A percentile compares a stretch with the other conserved stretches of the same genome.
Evolutionary conservation across 2,888 invertebrate species (phyloP).

Genomic region (Cryptus armator): DNA sequence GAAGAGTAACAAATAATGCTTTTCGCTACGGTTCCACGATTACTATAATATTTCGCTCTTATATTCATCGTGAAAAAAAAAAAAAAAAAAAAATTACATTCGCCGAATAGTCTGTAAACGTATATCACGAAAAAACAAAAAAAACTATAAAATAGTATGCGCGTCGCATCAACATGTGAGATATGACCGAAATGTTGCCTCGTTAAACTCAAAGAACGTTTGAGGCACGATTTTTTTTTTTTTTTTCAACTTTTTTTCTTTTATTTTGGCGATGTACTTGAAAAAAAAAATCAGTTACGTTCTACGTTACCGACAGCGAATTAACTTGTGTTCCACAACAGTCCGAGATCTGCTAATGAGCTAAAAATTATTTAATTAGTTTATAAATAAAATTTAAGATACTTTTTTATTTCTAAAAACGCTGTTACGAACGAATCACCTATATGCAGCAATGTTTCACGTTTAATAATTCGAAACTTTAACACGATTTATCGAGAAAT

Average conservation of each 20-base stretch:
- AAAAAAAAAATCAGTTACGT: slow-evolving; percentile 29
- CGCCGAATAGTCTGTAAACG: slow-evolving; percentile 41
- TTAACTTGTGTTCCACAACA: slow-evolving; percentile 26
- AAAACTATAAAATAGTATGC: slow-evolving; percentile 16
- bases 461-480: slow-evolving; percentile 19
- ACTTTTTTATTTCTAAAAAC: slow-evolving; percentile 6
- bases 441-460: slow-evolving; percentile 19
- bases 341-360: slow-evolving; percentile 26
- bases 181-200: slow-evolving; percentile 7
- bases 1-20: slow-evolving; percentile 36
- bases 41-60: slow-evolving; percentile 27
- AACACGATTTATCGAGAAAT: slow-evolving; percentile 11
- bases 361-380: slow-evolving; percentile 14
- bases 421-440: slow-evolving; percentile 1
- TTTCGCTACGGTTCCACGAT: slow-evolving; percentile 11
- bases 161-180: slow-evolving; percentile 7
- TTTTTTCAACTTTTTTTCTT: not conserved
- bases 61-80: slow-evolving; percentile 17
- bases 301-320: not conserved
- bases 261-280: slow-evolving; percentile 63
- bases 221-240: not conserved
- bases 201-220: not conserved
- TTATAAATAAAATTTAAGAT: slow-evolving; percentile 22
- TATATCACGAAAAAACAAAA: slow-evolving; percentile 25
- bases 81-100: not conserved